phyloP scores from a whole-genome alignment of 2,888 invertebrate genomes.

The Scaptomyza polygonia region DNA sequence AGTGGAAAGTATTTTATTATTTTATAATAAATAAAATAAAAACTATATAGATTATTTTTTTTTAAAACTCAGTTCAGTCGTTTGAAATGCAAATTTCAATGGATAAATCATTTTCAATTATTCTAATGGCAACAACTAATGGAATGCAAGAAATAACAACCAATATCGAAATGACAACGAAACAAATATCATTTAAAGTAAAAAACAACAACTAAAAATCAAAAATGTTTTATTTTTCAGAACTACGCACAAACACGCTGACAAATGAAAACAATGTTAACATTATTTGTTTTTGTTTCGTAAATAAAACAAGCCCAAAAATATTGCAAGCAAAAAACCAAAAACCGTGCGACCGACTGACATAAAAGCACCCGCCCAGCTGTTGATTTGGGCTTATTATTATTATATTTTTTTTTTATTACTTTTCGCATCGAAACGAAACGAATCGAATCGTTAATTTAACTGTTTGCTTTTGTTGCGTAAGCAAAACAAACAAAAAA shows the following conservation, averaged over 20 bases:
- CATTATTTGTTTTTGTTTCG: slow-evolving; percentile 16
- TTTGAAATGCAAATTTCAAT: slow-evolving; percentile 29
- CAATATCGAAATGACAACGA: background rate
- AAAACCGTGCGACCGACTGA: slow-evolving; percentile 42
- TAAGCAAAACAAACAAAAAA: slow-evolving; percentile 11
- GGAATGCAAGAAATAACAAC: slow-evolving; percentile 4
- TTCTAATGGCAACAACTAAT: slow-evolving; percentile 19
- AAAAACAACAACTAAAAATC: too few species aligned
- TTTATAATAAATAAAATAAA: too few species aligned
- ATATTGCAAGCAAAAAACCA: slow-evolving; percentile 29
- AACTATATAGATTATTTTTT: too few species aligned
- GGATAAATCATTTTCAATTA: slow-evolving; percentile 43
- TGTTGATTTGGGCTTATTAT: slow-evolving; percentile 31
- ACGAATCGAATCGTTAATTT: slow-evolving; percentile 39
- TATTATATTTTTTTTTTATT: slow-evolving; percentile 1
- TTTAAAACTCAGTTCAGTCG: background rate
- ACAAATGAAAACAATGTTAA: slow-evolving; percentile 41
- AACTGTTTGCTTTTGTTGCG: slow-evolving; percentile 39
- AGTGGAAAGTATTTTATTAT: too few species aligned
- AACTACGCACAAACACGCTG: slow-evolving; percentile 7
- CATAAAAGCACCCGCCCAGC: slow-evolving; percentile 30
- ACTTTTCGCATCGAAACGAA: slow-evolving; percentile 8
- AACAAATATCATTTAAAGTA: slow-evolving; percentile 6
- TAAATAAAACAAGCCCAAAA: slow-evolving; percentile 42
- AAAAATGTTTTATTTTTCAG: too few species aligned